Conservation (phyloP, 2,888 invertebrate genomes). For the Rhimphoctona megacephalus region DNA sequence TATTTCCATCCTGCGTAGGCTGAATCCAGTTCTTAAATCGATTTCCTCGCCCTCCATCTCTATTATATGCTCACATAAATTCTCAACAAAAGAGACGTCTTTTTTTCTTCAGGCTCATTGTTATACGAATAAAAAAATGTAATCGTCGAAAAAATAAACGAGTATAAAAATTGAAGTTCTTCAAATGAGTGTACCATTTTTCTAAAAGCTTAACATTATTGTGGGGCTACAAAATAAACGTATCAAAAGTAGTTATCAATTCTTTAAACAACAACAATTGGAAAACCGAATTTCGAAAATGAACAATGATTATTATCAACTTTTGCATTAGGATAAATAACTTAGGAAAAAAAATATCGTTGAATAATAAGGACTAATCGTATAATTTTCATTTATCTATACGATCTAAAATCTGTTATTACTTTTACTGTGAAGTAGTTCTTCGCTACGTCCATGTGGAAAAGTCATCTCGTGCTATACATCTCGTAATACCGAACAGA, state of each 20-base stretch:
- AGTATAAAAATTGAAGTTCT: neutral
- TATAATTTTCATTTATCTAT: too few species aligned
- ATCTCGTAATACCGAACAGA: neutral
- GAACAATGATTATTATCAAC: neutral
- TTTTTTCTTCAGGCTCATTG: neutral
- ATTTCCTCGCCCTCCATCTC: slow-evolving; percentile 14
- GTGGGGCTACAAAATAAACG: neutral
- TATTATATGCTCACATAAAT: slow-evolving; percentile 31
- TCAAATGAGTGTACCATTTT: neutral
- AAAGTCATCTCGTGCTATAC: neutral
- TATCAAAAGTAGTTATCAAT: neutral
- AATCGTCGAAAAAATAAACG: too few species aligned
- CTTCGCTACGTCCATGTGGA: neutral
- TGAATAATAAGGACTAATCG: too few species aligned
- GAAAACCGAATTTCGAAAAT: neutral
- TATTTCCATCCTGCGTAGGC: slow-evolving; percentile 54
- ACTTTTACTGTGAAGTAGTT: neutral
- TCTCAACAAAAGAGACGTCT: neutral
- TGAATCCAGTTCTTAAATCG: slow-evolving; percentile 1
- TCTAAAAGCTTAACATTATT: neutral
- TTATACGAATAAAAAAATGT: neutral
- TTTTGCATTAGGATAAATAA: neutral
- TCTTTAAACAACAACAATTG: neutral
- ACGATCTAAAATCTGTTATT: too few species aligned
- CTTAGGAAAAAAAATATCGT: neutral